phyloP scores from a whole-genome alignment of 2,888 invertebrate genomes.

The Clepsis dumicolana region DNA sequence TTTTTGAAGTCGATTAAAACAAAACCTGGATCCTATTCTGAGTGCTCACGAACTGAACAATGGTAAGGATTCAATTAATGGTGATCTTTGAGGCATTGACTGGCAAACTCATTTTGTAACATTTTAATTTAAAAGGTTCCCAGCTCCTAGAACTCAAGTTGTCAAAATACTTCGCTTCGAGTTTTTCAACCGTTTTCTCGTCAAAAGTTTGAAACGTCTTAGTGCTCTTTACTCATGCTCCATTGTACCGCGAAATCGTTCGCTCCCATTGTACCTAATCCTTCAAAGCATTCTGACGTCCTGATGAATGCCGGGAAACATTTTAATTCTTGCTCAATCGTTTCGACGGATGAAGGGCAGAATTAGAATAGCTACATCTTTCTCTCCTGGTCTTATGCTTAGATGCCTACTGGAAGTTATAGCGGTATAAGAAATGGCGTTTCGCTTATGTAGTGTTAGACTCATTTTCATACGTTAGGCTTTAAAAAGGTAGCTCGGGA shows the following conservation, averaged over 20 bases:
- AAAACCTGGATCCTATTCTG: too few species aligned
- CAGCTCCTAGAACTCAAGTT: too few species aligned
- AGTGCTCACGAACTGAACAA: too few species aligned
- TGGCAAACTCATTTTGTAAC: too few species aligned
- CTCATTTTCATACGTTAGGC: background rate
- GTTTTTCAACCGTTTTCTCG: background rate
- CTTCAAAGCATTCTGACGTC: conserved; percentile 11
- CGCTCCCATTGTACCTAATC: conserved; percentile 19
- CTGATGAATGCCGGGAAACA: conserved; percentile 4
- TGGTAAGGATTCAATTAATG: too few species aligned
- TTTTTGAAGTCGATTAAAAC: too few species aligned
- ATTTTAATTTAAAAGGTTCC: too few species aligned
- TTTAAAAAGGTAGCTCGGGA: background rate
- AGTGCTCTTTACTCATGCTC: conserved; percentile 6
- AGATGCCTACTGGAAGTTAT: background rate
- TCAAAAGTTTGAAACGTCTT: background rate
- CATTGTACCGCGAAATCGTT: conserved; percentile 22
- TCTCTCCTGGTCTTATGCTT: background rate
- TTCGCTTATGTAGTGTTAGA: background rate
- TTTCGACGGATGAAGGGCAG: background rate
- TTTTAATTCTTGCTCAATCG: conserved; percentile 1
- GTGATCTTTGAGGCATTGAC: too few species aligned
- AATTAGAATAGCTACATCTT: background rate
- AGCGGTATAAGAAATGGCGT: background rate
- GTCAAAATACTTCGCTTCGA: background rate